Percentiles rank a stretch among this genome's conserved stretches.
Evolutionary conservation across 92 coral and sea anemone genomes (phyloP).

Genomic region (Plumapathes pennacea): DNA sequence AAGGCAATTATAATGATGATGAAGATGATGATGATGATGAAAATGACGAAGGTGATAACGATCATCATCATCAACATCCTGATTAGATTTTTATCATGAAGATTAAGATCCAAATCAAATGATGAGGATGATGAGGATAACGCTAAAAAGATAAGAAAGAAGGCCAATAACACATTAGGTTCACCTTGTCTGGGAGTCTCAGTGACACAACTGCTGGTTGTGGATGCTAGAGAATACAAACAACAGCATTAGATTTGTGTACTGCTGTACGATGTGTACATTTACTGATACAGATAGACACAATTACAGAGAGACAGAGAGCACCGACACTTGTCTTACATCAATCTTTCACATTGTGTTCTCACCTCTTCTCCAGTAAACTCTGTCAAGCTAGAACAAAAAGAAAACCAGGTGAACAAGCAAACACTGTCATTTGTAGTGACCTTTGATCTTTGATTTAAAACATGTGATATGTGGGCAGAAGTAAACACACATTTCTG

Average conservation of each 20-base stretch:
- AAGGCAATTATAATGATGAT: too few relatives aligned
- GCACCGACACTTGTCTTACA: not conserved
- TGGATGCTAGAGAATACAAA: constrained; percentile 52
- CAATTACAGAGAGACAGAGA: not conserved
- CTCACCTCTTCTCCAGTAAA: constrained; percentile 86
- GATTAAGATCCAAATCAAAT: not conserved
- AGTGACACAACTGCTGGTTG: constrained; percentile 91
- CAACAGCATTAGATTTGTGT: not conserved
- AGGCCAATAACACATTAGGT: not conserved
- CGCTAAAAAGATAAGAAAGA: not conserved
- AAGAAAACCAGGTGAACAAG: not conserved
- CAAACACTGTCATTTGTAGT: not conserved
- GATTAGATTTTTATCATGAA: too few relatives aligned
- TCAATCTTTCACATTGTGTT: not conserved
- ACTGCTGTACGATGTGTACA: not conserved
- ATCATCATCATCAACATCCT: not conserved
- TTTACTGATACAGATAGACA: not conserved
- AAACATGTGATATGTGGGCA: too few relatives aligned
- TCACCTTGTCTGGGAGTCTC: constrained; percentile 96
- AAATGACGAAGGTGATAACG: not conserved
- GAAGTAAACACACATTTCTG: too few relatives aligned
- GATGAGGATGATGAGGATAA: not conserved
- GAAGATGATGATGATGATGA: not conserved
- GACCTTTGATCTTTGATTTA: too few relatives aligned
- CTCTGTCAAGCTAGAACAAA: constrained; percentile 66